Conservation (phyloP, 1,140 invertebrate genomes). For the Penaeus japonicus region DNA sequence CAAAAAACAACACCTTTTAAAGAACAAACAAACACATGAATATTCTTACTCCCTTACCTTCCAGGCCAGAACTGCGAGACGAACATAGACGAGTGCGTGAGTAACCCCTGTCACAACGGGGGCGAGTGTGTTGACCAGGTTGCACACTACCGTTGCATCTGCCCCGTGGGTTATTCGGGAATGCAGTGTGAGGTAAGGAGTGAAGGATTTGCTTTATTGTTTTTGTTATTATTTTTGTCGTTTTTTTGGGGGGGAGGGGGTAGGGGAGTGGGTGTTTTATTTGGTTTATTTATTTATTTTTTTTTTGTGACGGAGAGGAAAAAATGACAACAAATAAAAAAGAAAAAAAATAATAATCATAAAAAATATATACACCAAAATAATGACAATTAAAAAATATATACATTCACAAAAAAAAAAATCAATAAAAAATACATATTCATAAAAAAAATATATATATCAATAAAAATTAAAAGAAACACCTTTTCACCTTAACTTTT, state of each 20-base stretch:
- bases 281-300: not conserved
- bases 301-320: no score
- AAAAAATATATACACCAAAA: no score
- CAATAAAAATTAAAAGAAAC: no score
- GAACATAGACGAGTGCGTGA: slow-evolving; percentile 61
- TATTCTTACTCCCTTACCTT: no score
- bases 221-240: not conserved
- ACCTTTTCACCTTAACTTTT: no score
- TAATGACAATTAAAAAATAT: not conserved
- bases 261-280: no score
- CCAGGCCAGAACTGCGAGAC: slow-evolving; percentile 64
- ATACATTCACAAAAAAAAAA: not conserved
- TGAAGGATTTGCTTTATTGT: not conserved
- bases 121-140: slow-evolving; percentile 68
- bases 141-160: slow-evolving; percentile 73
- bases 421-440: not conserved
- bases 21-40: no score
- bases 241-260: no score
- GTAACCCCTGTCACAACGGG: slow-evolving; percentile 66
- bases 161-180: slow-evolving; percentile 79
- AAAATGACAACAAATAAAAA: not conserved
- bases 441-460: no score
- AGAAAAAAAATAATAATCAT: not conserved
- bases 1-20: no score
- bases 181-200: slow-evolving; percentile 75